A percentile compares a stretch with the other conserved stretches of the same genome.
Conservation (phyloP, 1,140 invertebrate species). For the Agrypnia vestita region DNA sequence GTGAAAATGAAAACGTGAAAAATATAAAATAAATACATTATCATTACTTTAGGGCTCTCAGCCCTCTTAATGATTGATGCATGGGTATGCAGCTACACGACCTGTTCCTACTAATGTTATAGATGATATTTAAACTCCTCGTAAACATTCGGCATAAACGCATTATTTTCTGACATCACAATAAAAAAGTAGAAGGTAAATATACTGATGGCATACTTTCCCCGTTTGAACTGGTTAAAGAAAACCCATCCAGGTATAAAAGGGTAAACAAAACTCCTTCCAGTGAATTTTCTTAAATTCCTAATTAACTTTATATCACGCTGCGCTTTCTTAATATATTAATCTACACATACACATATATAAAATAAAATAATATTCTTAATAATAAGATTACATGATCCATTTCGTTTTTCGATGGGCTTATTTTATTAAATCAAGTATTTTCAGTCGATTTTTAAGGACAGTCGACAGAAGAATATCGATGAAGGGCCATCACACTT, state of each 20-base stretch:
- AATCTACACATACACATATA: slow-evolving; percentile 39
- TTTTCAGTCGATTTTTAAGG: slow-evolving; percentile 31
- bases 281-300: slow-evolving; percentile 13
- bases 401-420: slow-evolving; percentile 34
- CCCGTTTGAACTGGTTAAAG: background rate
- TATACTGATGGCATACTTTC: no score
- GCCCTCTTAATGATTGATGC: no score
- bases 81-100: no score
- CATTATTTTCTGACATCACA: no score
- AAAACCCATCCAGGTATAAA: slow-evolving; percentile 2
- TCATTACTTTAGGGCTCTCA: no score
- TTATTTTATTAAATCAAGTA: slow-evolving; percentile 10
- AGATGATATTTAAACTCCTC: no score
- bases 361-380: slow-evolving; percentile 36
- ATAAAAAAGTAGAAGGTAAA: no score
- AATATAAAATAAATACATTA: no score
- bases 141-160: no score
- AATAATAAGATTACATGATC: slow-evolving; percentile 23
- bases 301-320: slow-evolving; percentile 34
- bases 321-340: slow-evolving; percentile 36
- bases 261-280: slow-evolving; percentile 17
- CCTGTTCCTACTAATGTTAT: no score
- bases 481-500: slow-evolving; percentile 8
- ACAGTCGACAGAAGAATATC: slow-evolving; percentile 15
- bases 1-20: no score